Percentiles rank a stretch among this genome's conserved stretches.
Conservation (phyloP, 2,113 vertebrate genomes). For the Bolborhynchus lineola region DNA sequence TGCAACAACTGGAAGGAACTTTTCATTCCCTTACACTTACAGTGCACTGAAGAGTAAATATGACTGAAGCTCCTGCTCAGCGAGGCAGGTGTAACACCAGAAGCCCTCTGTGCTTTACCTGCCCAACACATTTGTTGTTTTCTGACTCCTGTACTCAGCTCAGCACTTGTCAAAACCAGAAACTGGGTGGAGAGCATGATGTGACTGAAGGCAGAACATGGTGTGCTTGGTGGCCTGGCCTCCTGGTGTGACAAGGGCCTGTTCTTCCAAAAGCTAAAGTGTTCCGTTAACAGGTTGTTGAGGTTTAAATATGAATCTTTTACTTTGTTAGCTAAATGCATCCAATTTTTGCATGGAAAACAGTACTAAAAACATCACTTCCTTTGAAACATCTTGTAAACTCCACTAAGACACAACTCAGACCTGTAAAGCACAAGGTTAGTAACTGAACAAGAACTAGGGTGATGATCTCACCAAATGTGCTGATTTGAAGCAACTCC, state of each 20-base stretch:
- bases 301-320: background rate
- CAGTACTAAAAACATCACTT: background rate
- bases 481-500: background rate
- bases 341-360: background rate
- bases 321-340: background rate
- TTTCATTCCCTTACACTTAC: background rate
- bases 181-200: background rate
- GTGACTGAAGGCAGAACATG: background rate
- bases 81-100: background rate
- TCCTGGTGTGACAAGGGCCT: background rate
- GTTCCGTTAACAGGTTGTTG: background rate
- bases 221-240: background rate
- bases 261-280: background rate
- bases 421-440: background rate
- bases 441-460: background rate
- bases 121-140: accelerated
- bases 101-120: background rate
- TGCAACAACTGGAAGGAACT: background rate
- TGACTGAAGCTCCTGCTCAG: background rate
- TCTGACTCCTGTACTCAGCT: background rate
- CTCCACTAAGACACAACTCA: background rate
- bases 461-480: background rate
- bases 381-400: background rate
- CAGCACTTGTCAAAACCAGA: background rate
- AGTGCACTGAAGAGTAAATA: background rate